Percentiles rank a stretch among this genome's conserved stretches.
Evolutionary conservation across 1,140 invertebrate genomes (phyloP).

Genomic region (Tetragnatha versicolor): DNA sequence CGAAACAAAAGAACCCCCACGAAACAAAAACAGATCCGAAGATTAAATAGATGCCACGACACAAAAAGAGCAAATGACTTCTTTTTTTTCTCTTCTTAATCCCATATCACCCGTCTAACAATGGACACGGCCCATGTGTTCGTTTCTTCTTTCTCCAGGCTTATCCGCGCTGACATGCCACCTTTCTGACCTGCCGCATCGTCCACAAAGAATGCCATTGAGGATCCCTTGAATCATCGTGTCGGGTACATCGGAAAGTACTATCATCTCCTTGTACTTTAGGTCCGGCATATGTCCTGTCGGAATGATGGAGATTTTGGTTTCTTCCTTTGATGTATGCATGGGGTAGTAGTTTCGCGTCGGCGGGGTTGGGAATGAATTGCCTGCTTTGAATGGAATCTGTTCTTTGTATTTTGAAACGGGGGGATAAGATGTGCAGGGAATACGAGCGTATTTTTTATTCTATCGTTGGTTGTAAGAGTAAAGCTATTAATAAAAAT

Average conservation of each 20-base stretch:
- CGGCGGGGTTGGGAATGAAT: too few species aligned
- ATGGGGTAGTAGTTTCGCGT: too few species aligned
- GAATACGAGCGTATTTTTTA: too few species aligned
- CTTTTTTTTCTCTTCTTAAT: background rate
- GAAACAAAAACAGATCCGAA: background rate
- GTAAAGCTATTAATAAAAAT: too few species aligned
- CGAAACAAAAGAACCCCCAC: background rate
- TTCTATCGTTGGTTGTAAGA: too few species aligned
- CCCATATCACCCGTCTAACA: slow-evolving; percentile 23
- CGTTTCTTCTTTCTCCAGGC: background rate
- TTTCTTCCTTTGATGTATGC: too few species aligned
- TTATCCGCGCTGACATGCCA: slow-evolving; percentile 35
- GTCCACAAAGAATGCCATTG: slow-evolving; percentile 36
- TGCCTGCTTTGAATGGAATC: too few species aligned
- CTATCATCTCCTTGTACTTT: background rate
- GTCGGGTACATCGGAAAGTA: background rate
- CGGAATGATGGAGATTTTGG: too few species aligned
- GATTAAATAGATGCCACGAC: slow-evolving; percentile 11
- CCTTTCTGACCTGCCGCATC: slow-evolving; percentile 30
- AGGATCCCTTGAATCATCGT: slow-evolving; percentile 19
- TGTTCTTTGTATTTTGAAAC: too few species aligned
- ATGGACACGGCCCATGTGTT: slow-evolving; percentile 14
- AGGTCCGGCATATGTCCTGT: too few species aligned
- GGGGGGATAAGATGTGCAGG: too few species aligned
- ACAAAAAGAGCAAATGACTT: background rate